Conservation (phyloP, 2,888 invertebrate genomes). For the Mythimna lalbum region DNA sequence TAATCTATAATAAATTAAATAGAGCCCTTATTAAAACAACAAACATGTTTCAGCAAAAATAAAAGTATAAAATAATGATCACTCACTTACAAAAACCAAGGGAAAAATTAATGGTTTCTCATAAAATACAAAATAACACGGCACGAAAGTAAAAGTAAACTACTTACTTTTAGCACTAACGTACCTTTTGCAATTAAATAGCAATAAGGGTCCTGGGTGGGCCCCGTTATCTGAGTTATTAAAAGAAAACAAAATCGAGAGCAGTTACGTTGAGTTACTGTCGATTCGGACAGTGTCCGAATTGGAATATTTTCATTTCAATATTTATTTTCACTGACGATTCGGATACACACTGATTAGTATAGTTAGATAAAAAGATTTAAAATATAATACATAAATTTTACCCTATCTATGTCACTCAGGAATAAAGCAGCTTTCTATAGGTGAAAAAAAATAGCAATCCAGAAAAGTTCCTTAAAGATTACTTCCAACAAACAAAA, state of each 20-base stretch:
- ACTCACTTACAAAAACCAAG: conserved; percentile 18
- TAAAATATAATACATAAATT: too few species aligned
- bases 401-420: too few species aligned
- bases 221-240: conserved; percentile 41
- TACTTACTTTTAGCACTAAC: conserved; percentile 32
- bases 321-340: too few species aligned
- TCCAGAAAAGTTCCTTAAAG: too few species aligned
- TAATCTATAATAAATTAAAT: neutral
- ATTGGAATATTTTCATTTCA: too few species aligned
- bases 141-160: conserved; percentile 33
- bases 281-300: too few species aligned
- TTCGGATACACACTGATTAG: too few species aligned
- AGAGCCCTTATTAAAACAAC: neutral
- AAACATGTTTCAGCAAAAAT: conserved; percentile 9
- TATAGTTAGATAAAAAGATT: too few species aligned
- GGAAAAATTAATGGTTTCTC: conserved; percentile 23
- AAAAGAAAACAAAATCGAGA: conserved; percentile 26
- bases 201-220: conserved; percentile 51
- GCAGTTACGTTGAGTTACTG: conserved; percentile 1
- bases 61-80: conserved; percentile 16
- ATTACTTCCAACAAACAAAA: too few species aligned
- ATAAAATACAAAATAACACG: conserved; percentile 42
- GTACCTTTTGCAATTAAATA: conserved; percentile 53
- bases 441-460: too few species aligned
- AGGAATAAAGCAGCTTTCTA: too few species aligned